Percentiles rank a stretch among this genome's conserved stretches.
phyloP scores from a whole-genome alignment of 1,140 invertebrate species.

The Macrocentrus cingulum region DNA sequence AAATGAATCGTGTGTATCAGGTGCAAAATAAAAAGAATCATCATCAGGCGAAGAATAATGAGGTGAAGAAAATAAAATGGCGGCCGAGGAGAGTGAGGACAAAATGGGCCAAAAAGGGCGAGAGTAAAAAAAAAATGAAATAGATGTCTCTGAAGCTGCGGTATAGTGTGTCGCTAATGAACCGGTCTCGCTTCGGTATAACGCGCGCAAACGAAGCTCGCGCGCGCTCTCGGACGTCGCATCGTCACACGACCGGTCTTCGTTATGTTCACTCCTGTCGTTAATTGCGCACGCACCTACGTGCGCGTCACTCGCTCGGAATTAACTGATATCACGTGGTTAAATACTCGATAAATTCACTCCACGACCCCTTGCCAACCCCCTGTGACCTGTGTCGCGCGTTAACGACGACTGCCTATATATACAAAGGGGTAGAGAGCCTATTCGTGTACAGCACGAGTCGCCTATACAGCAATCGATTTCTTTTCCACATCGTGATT shows the following conservation, averaged over 20 bases:
- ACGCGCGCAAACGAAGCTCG: too few species aligned
- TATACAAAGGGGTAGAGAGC: slow-evolving; percentile 10
- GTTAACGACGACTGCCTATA: slow-evolving; percentile 26
- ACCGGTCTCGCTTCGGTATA: slow-evolving; percentile 33
- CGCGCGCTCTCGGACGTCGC: too few species aligned
- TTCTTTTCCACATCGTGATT: slow-evolving; percentile 5
- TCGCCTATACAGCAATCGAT: slow-evolving; percentile 19
- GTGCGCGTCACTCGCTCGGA: slow-evolving; percentile 26
- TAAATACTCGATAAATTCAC: slow-evolving; percentile 31
- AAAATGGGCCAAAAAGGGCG: neutral
- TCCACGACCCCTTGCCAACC: neutral
- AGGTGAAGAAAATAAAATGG: slow-evolving; percentile 7
- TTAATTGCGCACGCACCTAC: slow-evolving; percentile 31
- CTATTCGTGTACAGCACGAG: slow-evolving; percentile 21
- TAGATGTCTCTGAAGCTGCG: slow-evolving; percentile 25
- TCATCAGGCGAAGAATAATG: slow-evolving; percentile 19
- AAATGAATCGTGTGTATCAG: too few species aligned
- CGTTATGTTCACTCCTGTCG: slow-evolving; percentile 25
- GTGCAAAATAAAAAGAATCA: too few species aligned
- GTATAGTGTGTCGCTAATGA: slow-evolving; percentile 35
- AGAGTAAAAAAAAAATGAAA: slow-evolving; percentile 29
- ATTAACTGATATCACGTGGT: slow-evolving; percentile 30
- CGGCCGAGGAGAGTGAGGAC: neutral
- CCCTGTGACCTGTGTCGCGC: slow-evolving; percentile 3
- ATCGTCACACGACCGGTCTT: slow-evolving; percentile 22